Conservation (phyloP, 2,113 vertebrate species). For the Campylomormyrus tamandua region DNA sequence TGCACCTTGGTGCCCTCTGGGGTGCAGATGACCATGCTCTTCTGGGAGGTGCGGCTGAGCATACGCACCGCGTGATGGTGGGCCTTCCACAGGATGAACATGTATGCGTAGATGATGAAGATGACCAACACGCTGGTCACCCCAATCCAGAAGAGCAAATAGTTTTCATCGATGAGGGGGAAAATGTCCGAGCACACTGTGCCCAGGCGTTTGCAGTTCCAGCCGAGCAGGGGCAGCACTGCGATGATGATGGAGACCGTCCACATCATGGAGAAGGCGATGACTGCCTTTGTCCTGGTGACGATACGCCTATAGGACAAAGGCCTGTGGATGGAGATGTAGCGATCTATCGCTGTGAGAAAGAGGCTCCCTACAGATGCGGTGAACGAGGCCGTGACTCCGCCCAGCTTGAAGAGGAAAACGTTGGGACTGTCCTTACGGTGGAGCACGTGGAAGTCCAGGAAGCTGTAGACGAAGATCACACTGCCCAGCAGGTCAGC, state of each 20-base stretch:
- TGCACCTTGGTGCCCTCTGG: conserved; percentile 92
- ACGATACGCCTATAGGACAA: conserved; percentile 94
- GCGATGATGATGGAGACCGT: conserved; percentile 90
- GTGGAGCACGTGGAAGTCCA: conserved; percentile 98
- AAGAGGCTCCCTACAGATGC: conserved; percentile 96
- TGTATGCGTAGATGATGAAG: conserved; percentile 97
- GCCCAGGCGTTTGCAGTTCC: conserved; percentile 96
- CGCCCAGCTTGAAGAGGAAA: conserved; percentile 94
- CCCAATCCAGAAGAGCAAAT: conserved; percentile 98
- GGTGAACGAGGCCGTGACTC: conserved; percentile 93
- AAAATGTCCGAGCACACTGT: conserved; percentile 95
- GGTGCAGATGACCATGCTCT: conserved; percentile 88
- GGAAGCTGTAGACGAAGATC: conserved; percentile 98
- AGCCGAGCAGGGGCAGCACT: conserved; percentile 89
- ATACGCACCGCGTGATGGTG: conserved; percentile 93
- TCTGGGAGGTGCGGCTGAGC: conserved; percentile 91
- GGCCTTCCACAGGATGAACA: conserved; percentile 98
- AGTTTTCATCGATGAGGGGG: conserved; percentile 91
- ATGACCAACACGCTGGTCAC: conserved; percentile 87
- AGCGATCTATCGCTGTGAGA: conserved; percentile 95
- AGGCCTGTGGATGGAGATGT: conserved; percentile 95
- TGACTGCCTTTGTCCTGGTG: conserved; percentile 91
- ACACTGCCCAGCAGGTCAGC: conserved; percentile 93
- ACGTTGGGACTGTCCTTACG: conserved; percentile 91
- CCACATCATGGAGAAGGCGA: conserved; percentile 98